Evolutionary conservation across 2,888 invertebrate species (phyloP).

Genomic region (Polietes domitor): DNA sequence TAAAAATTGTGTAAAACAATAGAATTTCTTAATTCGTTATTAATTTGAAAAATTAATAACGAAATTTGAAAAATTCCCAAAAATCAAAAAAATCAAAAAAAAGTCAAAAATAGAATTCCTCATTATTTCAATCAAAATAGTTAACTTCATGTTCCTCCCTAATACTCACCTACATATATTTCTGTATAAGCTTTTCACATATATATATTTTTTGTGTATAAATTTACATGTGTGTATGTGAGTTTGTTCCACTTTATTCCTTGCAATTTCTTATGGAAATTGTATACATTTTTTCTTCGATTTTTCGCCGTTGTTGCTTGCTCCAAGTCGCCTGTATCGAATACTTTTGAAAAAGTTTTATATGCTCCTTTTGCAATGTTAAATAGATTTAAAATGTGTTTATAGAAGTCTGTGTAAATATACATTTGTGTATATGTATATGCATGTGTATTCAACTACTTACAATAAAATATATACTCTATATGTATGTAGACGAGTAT

Average conservation of each 20-base stretch:
- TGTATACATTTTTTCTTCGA: background rate
- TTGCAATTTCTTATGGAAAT: constrained; percentile 31
- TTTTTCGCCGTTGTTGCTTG: background rate
- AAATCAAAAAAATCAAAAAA: no score
- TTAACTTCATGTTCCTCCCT: background rate
- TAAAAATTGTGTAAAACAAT: no score
- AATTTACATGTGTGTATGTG: background rate
- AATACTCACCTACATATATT: background rate
- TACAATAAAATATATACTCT: background rate
- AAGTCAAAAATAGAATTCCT: no score
- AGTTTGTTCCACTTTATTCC: background rate
- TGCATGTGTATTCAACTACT: background rate
- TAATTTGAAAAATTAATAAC: no score
- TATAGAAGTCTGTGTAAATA: constrained; percentile 22
- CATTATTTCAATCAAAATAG: background rate
- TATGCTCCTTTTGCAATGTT: constrained; percentile 28
- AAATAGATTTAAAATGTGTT: constrained; percentile 36
- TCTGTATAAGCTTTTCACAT: background rate
- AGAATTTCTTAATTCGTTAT: no score
- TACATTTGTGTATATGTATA: background rate
- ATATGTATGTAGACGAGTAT: background rate
- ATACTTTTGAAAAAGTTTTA: constrained; percentile 16
- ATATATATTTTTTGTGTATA: background rate
- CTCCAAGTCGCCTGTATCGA: background rate
- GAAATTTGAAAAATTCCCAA: no score